Conservation (phyloP, 2,797 vertebrate genomes). For the Periparus ater region DNA sequence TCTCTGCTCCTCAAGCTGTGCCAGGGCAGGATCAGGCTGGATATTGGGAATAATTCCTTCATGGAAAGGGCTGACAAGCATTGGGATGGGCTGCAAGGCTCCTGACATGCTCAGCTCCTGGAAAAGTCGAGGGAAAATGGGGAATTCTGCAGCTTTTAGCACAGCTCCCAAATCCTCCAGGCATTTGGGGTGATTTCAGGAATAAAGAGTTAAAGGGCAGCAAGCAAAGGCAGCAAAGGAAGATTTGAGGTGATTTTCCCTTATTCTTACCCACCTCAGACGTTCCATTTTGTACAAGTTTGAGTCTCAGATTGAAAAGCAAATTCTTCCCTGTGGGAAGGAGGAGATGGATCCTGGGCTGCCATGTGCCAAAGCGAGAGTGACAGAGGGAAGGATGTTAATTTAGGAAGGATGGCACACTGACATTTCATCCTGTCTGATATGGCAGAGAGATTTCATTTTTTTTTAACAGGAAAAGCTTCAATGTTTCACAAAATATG, state of each 20-base stretch:
- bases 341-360: not conserved
- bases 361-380: not conserved
- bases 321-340: not conserved
- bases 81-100: not conserved
- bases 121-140: not conserved
- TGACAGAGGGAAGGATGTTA: not conserved
- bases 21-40: not conserved
- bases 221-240: not conserved
- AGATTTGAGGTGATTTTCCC: not conserved
- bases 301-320: not conserved
- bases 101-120: not conserved
- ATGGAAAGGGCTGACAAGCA: not conserved
- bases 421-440: not conserved
- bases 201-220: not conserved
- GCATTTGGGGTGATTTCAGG: not conserved
- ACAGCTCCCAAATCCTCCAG: accelerated
- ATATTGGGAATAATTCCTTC: not conserved
- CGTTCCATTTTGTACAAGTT: not conserved
- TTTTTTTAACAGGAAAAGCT: not conserved
- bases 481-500: not conserved
- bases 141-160: not conserved
- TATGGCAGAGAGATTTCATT: not conserved
- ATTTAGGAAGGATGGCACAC: not conserved
- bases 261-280: not conserved
- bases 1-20: not conserved